Evolutionary conservation across 1,140 invertebrate species (phyloP).

Genomic region (Babylonia areolata): DNA sequence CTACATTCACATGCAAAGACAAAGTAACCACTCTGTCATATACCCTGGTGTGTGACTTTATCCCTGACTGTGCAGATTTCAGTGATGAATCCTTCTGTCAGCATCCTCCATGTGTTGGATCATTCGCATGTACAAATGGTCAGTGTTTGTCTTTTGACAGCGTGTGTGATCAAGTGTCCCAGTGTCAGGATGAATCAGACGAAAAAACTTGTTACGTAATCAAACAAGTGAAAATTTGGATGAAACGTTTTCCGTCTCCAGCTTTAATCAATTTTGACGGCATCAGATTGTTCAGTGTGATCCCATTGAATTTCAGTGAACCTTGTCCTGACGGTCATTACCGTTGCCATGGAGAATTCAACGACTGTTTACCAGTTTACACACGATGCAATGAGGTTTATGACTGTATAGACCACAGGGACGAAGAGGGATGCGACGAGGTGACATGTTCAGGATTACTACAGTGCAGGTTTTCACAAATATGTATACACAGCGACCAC

Average conservation of each 20-base stretch:
- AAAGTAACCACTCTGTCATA: not conserved
- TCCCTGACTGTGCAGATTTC: not conserved
- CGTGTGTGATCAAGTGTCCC: not conserved
- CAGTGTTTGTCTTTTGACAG: not conserved
- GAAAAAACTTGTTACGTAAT: not conserved
- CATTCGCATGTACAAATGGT: not conserved
- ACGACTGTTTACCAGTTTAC: conserved; percentile 5
- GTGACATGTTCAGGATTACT: conserved; percentile 39
- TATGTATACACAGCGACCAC: conserved; percentile 28
- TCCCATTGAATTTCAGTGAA: not conserved
- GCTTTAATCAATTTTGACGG: not conserved
- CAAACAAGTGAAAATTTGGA: no score
- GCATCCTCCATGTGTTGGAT: not conserved
- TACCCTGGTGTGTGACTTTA: not conserved
- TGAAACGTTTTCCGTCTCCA: no score
- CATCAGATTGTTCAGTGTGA: not conserved
- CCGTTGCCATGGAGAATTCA: not conserved
- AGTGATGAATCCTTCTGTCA: conserved; percentile 7
- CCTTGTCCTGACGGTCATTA: conserved; percentile 17
- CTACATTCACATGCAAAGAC: not conserved
- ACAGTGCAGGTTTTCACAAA: conserved; percentile 6
- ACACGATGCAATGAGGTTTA: conserved; percentile 14
- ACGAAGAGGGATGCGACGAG: conserved; percentile 15
- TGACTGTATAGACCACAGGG: not conserved
- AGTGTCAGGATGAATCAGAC: conserved; percentile 16